Evolutionary conservation across 2,797 vertebrate species (phyloP).

Genomic region (Manis javanica): DNA sequence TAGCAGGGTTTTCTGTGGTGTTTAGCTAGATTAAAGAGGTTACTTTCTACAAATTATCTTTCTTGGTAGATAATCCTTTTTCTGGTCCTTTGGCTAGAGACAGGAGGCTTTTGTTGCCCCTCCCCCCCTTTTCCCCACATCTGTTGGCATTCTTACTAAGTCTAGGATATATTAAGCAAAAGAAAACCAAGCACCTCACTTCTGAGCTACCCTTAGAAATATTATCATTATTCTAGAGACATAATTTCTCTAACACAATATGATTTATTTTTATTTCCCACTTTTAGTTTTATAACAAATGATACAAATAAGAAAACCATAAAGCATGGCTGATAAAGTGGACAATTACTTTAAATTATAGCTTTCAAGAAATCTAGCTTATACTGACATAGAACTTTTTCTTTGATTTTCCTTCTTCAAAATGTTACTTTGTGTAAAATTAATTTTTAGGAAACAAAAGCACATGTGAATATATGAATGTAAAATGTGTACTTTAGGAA

Average conservation of each 20-base stretch:
- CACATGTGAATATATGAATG: conserved; percentile 39
- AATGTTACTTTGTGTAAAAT: conserved; percentile 44
- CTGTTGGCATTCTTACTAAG: not conserved
- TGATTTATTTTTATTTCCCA: not conserved
- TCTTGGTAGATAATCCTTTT: not conserved
- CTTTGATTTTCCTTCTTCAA: conserved; percentile 15
- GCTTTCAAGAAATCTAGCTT: not conserved
- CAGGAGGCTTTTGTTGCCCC: not conserved
- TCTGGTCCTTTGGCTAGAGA: not conserved
- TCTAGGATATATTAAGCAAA: not conserved
- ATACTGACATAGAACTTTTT: not conserved
- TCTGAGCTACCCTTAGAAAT: not conserved
- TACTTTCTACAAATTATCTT: not conserved
- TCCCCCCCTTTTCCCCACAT: not conserved
- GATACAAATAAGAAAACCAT: conserved; percentile 55
- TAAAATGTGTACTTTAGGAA: conserved; percentile 44
- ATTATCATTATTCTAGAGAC: conserved; percentile 43
- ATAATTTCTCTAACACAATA: conserved; percentile 47
- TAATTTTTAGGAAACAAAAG: not conserved
- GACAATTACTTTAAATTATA: not conserved
- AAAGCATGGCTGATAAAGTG: conserved; percentile 28
- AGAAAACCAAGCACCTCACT: not conserved
- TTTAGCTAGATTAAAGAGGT: not conserved
- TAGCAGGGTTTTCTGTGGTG: not conserved
- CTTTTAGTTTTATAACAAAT: conserved; percentile 37